Conservation (phyloP, 2,113 vertebrate species). For the Dromiciops gliroides region DNA sequence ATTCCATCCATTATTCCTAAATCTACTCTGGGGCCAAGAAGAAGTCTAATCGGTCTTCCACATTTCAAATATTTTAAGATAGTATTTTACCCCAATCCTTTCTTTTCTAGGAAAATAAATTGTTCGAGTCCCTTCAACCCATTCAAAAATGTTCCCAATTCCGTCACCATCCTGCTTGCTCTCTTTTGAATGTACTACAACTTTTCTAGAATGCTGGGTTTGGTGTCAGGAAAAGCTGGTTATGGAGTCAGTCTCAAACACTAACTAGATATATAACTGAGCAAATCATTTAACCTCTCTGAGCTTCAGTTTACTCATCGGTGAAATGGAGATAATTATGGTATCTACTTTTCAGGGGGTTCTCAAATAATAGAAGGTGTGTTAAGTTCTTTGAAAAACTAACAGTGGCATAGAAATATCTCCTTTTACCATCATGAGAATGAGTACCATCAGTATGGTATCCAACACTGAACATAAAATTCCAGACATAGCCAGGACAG, state of each 20-base stretch:
- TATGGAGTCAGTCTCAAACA: background rate
- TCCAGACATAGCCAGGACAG: too few relatives aligned
- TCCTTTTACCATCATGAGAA: too few relatives aligned
- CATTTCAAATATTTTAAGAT: background rate
- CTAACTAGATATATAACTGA: background rate
- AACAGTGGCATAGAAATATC: too few relatives aligned
- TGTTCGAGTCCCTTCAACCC: background rate
- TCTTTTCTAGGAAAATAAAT: background rate
- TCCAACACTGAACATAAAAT: too few relatives aligned
- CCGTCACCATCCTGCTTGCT: background rate
- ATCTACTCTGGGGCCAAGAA: background rate
- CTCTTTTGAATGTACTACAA: background rate
- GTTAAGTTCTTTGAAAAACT: background rate
- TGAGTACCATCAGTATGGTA: too few relatives aligned
- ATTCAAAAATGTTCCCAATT: background rate
- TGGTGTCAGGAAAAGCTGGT: background rate
- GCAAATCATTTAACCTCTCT: background rate
- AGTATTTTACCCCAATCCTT: background rate
- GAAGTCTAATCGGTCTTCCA: background rate
- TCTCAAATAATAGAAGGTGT: background rate
- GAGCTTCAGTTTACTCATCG: background rate
- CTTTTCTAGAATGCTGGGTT: background rate
- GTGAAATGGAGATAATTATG: background rate
- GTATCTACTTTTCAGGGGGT: background rate
- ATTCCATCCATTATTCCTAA: background rate